phyloP scores from a whole-genome alignment of 2,888 invertebrate species.

The Amiota minor region DNA sequence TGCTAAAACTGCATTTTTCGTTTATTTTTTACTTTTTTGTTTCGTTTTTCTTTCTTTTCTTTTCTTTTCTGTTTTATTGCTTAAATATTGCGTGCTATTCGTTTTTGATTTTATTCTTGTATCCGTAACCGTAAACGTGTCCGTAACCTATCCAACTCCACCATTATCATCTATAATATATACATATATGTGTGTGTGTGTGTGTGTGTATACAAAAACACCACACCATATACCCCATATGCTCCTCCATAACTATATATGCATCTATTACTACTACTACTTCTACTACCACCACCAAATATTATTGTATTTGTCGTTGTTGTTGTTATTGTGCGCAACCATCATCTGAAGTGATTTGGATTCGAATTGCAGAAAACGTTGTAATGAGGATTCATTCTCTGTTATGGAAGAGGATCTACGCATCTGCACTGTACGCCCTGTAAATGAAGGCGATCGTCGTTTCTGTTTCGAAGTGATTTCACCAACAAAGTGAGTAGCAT shows the following conservation, averaged over 20 bases:
- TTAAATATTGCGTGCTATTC: conserved; percentile 45
- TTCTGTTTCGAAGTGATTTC: conserved; percentile 97
- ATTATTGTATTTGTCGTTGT: conserved; percentile 50
- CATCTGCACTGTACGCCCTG: conserved; percentile 93
- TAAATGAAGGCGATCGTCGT: conserved; percentile 89
- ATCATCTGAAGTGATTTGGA: conserved; percentile 72
- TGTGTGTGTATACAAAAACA: conserved; percentile 44
- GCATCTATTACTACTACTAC: conserved; percentile 14
- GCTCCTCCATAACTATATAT: conserved; percentile 1
- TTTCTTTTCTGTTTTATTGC: conserved; percentile 45
- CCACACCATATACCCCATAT: conserved; percentile 7
- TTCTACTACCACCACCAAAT: background rate
- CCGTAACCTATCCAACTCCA: conserved; percentile 12
- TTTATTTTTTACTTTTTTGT: conserved; percentile 2
- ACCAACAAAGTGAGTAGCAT: conserved; percentile 85
- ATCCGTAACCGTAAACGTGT: conserved; percentile 5
- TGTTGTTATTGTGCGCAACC: conserved; percentile 64
- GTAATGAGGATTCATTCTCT: conserved; percentile 88
- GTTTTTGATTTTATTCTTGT: conserved; percentile 34
- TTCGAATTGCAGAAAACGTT: conserved; percentile 79
- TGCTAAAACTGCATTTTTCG: conserved; percentile 25
- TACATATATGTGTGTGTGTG: conserved; percentile 36
- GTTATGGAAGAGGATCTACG: conserved; percentile 98
- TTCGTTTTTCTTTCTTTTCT: conserved; percentile 34
- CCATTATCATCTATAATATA: background rate